Conservation (phyloP, 2,888 invertebrate genomes). For the Serripes groenlandicus region DNA sequence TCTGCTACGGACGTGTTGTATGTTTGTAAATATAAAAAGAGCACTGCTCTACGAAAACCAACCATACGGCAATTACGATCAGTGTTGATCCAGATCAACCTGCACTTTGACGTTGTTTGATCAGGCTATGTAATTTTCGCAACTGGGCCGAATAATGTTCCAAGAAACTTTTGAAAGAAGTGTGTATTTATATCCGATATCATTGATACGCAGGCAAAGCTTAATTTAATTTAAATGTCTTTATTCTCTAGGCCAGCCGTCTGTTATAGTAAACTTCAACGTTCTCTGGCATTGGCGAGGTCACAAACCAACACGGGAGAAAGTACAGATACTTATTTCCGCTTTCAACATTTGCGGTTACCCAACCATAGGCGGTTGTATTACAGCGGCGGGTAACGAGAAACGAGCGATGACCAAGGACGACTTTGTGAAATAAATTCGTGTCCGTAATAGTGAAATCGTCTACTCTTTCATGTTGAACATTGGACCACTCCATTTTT, state of each 20-base stretch:
- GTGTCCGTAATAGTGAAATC: too few relatives aligned
- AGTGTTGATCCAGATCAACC: neutral
- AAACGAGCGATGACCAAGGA: slow-evolving; percentile 65
- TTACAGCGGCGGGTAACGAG: slow-evolving; percentile 60
- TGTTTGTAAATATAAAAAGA: too few relatives aligned
- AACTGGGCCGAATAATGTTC: too few relatives aligned
- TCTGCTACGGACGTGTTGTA: too few relatives aligned
- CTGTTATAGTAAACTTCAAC: slow-evolving; percentile 68
- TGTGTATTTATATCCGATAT: too few relatives aligned
- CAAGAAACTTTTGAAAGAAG: too few relatives aligned
- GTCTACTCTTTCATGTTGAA: too few relatives aligned
- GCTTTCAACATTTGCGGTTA: slow-evolving; percentile 67
- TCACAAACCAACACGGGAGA: slow-evolving; percentile 52
- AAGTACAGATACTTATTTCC: slow-evolving; percentile 58
- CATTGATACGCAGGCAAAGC: too few relatives aligned
- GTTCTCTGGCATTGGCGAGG: slow-evolving; percentile 73
- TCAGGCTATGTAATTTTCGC: too few relatives aligned
- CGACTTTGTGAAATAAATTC: slow-evolving; percentile 49
- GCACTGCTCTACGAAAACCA: neutral
- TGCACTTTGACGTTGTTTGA: too few relatives aligned
- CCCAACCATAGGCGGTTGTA: slow-evolving; percentile 55
- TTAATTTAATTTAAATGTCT: too few relatives aligned
- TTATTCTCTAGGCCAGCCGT: slow-evolving; percentile 47
- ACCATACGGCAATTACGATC: neutral
- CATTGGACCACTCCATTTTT: too few relatives aligned